Base-by-base conservation (phyloP, 2,888 invertebrate species). In the Hirtodrosophila alboralis region DNA sequence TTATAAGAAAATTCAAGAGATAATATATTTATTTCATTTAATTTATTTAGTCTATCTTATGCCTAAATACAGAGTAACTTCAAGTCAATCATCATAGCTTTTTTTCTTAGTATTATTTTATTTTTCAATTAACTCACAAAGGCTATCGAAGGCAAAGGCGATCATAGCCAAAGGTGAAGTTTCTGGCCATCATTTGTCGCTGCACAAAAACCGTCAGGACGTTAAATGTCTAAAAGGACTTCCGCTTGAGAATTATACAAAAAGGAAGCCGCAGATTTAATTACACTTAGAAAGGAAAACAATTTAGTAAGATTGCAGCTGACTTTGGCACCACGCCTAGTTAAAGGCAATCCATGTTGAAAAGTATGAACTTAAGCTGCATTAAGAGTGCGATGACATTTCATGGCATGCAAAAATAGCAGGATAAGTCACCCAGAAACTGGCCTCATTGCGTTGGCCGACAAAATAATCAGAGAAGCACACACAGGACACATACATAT, bases 241-340 rank as follows among this genome's bases (percentile, higher is more conserved):
- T 66, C 66, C 66, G 43, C 33, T 57, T 54, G 53, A 41, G 63
- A 44, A 37, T 37, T 63, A 54, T 41, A 12, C 41, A 10, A 26
- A 33, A 48, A 45, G 64, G 48, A 68, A 59, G 68, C 61, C 57
- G 63, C 41, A 69, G 59, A 77, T 80, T 80, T 75, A 78, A 78
- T 78, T 75, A 75, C 71, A 53, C 40, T 34, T 54, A 45, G 56
- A 44, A 48, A 28, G 58, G 47, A 37, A 68, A 62, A 62, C 73
- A 72, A 71, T 65, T 59, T 40, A 52, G 48, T 71, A 62, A 34
- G 47, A 28, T 14, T 33, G 18, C 10, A 26, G 27, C 9, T 37
- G 36, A 12, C 28, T 2, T 21, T 13, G 34, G n/a, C n/a, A n/a
- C n/a, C n/a, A n/a, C 28, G 51, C 13, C 30, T 16, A 23, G 33